These are phyloP conservation scores for Pachypanchax playfairii DNA, from an alignment of 2,113 vertebrate species.

Conservation along the genomic window DNA sequence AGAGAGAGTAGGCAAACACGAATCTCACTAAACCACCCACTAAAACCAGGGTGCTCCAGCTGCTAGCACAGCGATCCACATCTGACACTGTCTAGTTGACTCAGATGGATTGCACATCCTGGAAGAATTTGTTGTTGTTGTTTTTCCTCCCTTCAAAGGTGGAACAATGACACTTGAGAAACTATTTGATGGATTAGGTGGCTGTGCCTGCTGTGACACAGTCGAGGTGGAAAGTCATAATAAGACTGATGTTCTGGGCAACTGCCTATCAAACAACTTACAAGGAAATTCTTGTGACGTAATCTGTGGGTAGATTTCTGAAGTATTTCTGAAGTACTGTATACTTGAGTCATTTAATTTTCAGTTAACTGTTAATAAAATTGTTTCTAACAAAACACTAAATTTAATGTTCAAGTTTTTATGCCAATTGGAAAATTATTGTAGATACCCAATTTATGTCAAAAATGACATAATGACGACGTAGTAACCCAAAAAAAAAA, in stretches of 20 bases:
- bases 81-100: constrained; percentile 56
- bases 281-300: constrained; percentile 35
- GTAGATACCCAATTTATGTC: constrained; percentile 24
- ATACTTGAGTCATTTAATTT: constrained; percentile 6
- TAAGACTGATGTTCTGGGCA: constrained; percentile 68
- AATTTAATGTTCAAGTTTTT: not conserved
- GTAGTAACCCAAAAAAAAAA: too few relatives aligned
- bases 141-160: constrained; percentile 39
- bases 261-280: constrained; percentile 54
- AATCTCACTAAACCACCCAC: constrained; percentile 44
- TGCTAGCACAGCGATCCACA: constrained; percentile 40
- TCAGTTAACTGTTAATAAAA: constrained; percentile 5
- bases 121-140: constrained; percentile 57
- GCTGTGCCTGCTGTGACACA: constrained; percentile 56
- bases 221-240: constrained; percentile 57
- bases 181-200: constrained; percentile 72
- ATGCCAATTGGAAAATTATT: constrained; percentile 1
- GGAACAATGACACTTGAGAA: constrained; percentile 58
- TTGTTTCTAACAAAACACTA: constrained; percentile 20
- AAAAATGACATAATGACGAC: constrained; percentile 35
- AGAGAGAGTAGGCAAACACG: constrained; percentile 22
- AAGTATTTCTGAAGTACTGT: too few relatives aligned
- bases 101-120: constrained; percentile 65
- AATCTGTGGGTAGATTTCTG: constrained; percentile 10
- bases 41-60: constrained; percentile 41